Base-by-base conservation (phyloP, 1,140 invertebrate genomes). In the Micrasema longulum region DNA sequence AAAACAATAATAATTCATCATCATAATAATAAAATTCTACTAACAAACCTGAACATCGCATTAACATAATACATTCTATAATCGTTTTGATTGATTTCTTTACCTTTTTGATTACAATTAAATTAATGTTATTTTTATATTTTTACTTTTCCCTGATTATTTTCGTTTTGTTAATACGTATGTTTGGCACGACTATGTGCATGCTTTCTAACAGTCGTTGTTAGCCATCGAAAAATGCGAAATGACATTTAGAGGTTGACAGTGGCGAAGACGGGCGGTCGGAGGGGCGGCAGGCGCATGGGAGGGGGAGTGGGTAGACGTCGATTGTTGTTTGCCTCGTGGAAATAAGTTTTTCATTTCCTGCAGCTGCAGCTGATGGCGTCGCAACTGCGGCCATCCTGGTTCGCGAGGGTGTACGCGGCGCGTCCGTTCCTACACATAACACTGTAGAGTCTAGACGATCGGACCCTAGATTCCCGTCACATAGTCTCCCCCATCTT, bases 281-380 rank as follows among this genome's bases (percentile, higher is more conserved):
- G 22, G 14, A 57, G 26, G 26, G n/a, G 53, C 26, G n/a, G 53
- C 0, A 0, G 11, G 2, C 22, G 20, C 52, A 10, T 26, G 1
- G 16, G 12, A 10, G 26, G 12, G 11, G 48, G 23, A 23, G 23
- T 7, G 26, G 26, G 26, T 14, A 52, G 65, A 43, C 65, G 23
- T 55, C 55, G 65, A 68, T 68, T 68, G 65, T 55, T 55, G 65
- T 68, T 68, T 43, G 50, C 65, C 47, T 36, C 52, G 65, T 36
- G 65, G 53, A 66, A 68, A 48, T 68, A 68, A 68, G 65, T 68
- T 68, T 68, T 36, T 68, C 65, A 68, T 68, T 68, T 68, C 65
- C 63, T 66, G 63, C 14, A 52, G 63, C 63, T 66, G 63, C 14
- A 52, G 63, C 63, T 45, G 50, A 66, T 36, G 63, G 52, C 63